Evolutionary conservation across 37 sponge, comb jelly and placozoan species (phyloP).

Genomic region (Geodia barretti): DNA sequence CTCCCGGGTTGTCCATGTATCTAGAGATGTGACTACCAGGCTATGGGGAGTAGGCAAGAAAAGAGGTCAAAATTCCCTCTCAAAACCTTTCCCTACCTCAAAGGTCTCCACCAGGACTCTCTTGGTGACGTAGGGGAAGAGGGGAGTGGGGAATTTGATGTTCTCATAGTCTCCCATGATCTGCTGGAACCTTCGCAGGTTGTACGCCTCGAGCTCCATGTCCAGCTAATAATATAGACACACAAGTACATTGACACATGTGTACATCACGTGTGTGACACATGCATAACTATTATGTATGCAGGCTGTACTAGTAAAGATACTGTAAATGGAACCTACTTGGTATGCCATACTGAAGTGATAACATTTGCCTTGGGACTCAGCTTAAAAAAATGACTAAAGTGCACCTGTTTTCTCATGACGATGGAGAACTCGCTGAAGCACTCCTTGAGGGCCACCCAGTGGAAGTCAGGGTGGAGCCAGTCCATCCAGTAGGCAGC

Average conservation of each 20-base stretch:
- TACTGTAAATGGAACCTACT: slow-evolving; percentile 8
- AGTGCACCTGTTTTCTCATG: slow-evolving; percentile 64
- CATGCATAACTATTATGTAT: slow-evolving; percentile 31
- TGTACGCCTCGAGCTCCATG: slow-evolving; percentile 53
- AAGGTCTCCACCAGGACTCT: slow-evolving; percentile 72
- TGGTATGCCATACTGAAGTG: no score
- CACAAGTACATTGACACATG: no score
- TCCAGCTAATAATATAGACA: slow-evolving; percentile 41
- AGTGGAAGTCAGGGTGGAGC: slow-evolving; percentile 57
- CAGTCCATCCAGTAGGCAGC: slow-evolving; percentile 65
- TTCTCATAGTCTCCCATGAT: slow-evolving; percentile 12
- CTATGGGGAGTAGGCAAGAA: slow-evolving; percentile 6
- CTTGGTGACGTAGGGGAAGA: slow-evolving; percentile 58
- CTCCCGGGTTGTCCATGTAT: slow-evolving; percentile 44
- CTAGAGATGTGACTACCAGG: slow-evolving; percentile 45
- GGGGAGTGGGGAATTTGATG: slow-evolving; percentile 65
- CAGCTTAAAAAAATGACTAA: no score
- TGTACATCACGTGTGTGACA: no score
- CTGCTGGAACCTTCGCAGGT: slow-evolving; percentile 47
- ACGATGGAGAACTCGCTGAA: slow-evolving; percentile 50
- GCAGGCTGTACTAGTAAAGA: slow-evolving; percentile 18
- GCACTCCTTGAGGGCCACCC: slow-evolving; percentile 68
- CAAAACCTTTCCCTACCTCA: slow-evolving; percentile 32
- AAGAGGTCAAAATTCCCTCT: neutral
- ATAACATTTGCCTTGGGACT: no score